Evolutionary conservation across 2,113 vertebrate genomes (phyloP).

Genomic region (Thamnaconus septentrionalis): DNA sequence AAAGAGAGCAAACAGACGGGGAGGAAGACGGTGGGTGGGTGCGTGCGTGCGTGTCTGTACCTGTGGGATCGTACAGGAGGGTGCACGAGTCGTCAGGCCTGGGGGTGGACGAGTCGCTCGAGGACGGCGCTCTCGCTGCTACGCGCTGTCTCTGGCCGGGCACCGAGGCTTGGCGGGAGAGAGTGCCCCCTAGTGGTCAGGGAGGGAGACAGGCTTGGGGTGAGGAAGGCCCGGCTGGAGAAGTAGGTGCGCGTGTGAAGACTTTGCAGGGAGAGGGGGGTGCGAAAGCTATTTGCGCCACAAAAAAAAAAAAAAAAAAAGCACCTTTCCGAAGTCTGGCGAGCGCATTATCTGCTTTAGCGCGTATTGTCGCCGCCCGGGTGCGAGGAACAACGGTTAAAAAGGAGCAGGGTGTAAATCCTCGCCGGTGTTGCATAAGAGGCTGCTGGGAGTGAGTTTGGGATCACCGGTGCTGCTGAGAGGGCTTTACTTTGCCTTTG

Average conservation of each 20-base stretch:
- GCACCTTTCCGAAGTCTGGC: neutral
- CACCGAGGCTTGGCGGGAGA: conserved; percentile 75
- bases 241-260: conserved; percentile 33
- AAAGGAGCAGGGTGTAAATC: conserved; percentile 22
- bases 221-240: conserved; percentile 13
- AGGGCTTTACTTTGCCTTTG: conserved; percentile 47
- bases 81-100: conserved; percentile 76
- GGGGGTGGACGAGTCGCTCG: conserved; percentile 52
- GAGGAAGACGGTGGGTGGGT: neutral
- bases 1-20: neutral
- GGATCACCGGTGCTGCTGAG: conserved; percentile 44
- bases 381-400: conserved; percentile 15
- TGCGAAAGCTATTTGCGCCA: neutral
- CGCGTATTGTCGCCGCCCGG: conserved; percentile 4
- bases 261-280: conserved; percentile 3
- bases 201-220: conserved; percentile 45
- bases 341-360: neutral
- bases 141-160: conserved; percentile 76
- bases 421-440: conserved; percentile 43
- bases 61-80: conserved; percentile 56
- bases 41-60: conserved; percentile 29
- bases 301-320: neutral
- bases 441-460: conserved; percentile 16
- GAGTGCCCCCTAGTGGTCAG: conserved; percentile 78
- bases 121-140: conserved; percentile 67